Conservation (phyloP, 2,797 vertebrate species). For the Ciconia nigra region DNA sequence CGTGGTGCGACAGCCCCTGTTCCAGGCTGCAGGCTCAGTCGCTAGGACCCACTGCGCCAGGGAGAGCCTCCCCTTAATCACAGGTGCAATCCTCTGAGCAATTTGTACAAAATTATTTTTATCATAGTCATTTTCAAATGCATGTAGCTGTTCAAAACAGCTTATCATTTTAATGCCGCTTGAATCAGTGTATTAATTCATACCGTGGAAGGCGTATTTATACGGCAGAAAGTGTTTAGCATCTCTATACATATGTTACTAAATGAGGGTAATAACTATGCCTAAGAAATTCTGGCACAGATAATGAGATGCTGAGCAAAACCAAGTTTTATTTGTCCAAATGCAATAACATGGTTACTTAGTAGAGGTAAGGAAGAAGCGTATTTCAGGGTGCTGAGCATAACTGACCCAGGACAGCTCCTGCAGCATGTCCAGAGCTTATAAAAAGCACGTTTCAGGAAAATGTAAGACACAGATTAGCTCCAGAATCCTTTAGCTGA, state of each 20-base stretch:
- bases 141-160: background rate
- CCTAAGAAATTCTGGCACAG: background rate
- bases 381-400: background rate
- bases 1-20: rapidly evolving
- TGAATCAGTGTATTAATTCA: background rate
- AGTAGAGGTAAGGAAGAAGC: background rate
- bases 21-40: background rate
- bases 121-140: background rate
- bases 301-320: background rate
- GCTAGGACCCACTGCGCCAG: background rate
- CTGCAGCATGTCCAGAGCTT: background rate
- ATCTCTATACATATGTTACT: background rate
- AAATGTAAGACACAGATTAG: background rate
- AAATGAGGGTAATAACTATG: background rate
- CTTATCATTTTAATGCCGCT: background rate
- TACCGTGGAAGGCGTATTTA: background rate
- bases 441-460: background rate
- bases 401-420: background rate
- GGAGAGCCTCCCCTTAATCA: background rate
- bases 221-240: background rate
- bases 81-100: background rate
- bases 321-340: background rate
- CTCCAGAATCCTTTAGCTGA: background rate
- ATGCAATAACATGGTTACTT: background rate
- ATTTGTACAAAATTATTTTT: background rate